Percentiles rank a stretch among this genome's conserved stretches.
phyloP scores from a whole-genome alignment of 1,140 invertebrate genomes.

The Pseudomyrmex pallidus region DNA sequence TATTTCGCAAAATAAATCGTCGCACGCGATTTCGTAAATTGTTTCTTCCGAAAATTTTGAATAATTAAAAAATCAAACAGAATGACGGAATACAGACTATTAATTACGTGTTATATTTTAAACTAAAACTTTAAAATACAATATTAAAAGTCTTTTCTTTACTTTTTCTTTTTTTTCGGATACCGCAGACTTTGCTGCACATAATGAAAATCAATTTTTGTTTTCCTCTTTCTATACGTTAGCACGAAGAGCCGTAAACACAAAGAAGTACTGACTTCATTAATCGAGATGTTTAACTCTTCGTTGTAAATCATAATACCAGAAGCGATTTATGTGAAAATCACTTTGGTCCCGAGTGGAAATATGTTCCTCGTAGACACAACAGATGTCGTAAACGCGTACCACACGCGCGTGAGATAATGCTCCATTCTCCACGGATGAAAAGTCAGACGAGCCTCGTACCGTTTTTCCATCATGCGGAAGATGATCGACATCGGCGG shows the following conservation, averaged over 20 bases:
- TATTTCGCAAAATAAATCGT: no score
- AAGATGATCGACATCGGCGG: not conserved
- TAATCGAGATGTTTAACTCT: slow-evolving; percentile 35
- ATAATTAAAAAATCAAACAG: no score
- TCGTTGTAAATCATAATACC: slow-evolving; percentile 45
- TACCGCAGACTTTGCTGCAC: not conserved
- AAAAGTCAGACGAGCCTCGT: slow-evolving; percentile 51
- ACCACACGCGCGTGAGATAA: slow-evolving; percentile 38
- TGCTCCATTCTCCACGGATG: slow-evolving; percentile 40
- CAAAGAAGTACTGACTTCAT: slow-evolving; percentile 6
- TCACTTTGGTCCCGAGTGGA: slow-evolving; percentile 35
- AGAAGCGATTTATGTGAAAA: slow-evolving; percentile 31
- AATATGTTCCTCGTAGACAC: slow-evolving; percentile 8
- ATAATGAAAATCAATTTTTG: not conserved
- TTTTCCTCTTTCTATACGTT: not conserved
- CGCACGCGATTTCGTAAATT: no score
- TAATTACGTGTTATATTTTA: no score
- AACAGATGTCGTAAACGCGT: slow-evolving; percentile 57
- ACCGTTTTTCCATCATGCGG: slow-evolving; percentile 5
- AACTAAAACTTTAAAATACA: no score
- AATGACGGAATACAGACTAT: no score
- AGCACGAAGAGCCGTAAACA: not conserved
- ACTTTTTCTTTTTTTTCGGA: not conserved
- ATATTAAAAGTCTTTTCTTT: no score
- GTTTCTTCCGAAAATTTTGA: no score